Evolutionary conservation across 92 coral and sea anemone species (phyloP), one percentile per base, ranked within the genome.

Genomic region (Blastomussa wellsi): DNA sequence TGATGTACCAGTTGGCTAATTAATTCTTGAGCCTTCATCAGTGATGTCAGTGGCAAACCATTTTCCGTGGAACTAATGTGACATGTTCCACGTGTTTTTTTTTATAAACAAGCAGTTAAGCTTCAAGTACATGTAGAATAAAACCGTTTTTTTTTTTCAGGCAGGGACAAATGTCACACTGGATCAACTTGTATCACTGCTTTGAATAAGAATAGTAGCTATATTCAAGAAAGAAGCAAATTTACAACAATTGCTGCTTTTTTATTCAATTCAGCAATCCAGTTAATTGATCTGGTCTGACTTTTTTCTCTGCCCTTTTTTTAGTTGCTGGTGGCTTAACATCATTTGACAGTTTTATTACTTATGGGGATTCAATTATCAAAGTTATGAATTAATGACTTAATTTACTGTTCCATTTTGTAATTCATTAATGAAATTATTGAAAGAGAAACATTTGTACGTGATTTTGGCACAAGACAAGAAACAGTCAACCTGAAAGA

Each of bases 401-500:
- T 55, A 16, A 19, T n/a, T 55, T 55, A 55, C 62, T 55, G 6
- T 24, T 55, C 26, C 24, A 16, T 55, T 79, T 79, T 86, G 57
- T 41, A 80, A 86, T 80, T 72, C 44, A 26, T 73, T 4, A 80
- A 32, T 72, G 82, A 64, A 38, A 74, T 87, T 3, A 81, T 87
- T 80, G n/a, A 69, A 32, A 80, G 70, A 4, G 90, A 80, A 80
- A 80, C 90, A 14, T 87, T 80, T 51, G 37, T 48, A 20, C 44
- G 77, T 42, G 82, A 80, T 37, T 80, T 39, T 80, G 90, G 90
- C 76, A 29, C 86, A 7, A 47, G 41, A 29, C 81, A 87, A 39
- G 90, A 86, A 57, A 59, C 66, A 72, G 90, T 80, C 19, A 60
- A 87, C 68, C 90, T 87, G 31, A 49, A 87, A 17, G 82, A 80